Evolutionary conservation across 2,113 vertebrate genomes (phyloP).

Genomic region (Poicephalus gulielmi): DNA sequence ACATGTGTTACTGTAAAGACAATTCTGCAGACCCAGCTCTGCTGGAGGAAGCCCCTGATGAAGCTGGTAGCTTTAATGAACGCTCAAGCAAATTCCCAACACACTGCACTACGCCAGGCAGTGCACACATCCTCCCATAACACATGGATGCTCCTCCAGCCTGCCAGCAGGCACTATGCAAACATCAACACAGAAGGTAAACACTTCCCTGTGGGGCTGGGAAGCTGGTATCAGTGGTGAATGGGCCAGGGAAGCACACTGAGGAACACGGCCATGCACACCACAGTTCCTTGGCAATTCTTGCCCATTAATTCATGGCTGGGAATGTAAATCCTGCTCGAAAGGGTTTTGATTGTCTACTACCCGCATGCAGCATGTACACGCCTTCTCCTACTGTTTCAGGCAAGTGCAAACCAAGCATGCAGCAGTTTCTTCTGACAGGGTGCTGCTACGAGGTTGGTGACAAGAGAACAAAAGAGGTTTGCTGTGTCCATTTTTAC

Average conservation of each 20-base stretch:
- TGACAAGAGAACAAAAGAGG: not conserved
- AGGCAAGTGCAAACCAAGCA: not conserved
- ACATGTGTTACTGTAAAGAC: not conserved
- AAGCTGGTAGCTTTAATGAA: not conserved
- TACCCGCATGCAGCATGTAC: accelerated
- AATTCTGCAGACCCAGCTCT: not conserved
- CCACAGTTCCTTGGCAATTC: not conserved
- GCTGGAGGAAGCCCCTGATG: not conserved
- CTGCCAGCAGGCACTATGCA: not conserved
- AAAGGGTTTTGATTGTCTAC: not conserved
- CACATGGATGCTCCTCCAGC: not conserved
- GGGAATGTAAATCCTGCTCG: not conserved
- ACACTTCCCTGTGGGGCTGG: accelerated
- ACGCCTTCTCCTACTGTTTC: not conserved
- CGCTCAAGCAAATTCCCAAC: not conserved
- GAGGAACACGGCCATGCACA: not conserved
- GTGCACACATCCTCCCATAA: not conserved
- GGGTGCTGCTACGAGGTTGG: not conserved
- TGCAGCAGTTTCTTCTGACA: not conserved
- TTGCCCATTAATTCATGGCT: not conserved
- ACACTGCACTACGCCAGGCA: not conserved
- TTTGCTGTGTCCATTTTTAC: not conserved
- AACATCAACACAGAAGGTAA: not conserved
- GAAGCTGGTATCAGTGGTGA: not conserved
- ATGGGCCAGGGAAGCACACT: not conserved